A percentile compares a stretch with the other conserved stretches of the same genome.
phyloP scores from a whole-genome alignment of 2,113 vertebrate species.

The Promerops cafer region DNA sequence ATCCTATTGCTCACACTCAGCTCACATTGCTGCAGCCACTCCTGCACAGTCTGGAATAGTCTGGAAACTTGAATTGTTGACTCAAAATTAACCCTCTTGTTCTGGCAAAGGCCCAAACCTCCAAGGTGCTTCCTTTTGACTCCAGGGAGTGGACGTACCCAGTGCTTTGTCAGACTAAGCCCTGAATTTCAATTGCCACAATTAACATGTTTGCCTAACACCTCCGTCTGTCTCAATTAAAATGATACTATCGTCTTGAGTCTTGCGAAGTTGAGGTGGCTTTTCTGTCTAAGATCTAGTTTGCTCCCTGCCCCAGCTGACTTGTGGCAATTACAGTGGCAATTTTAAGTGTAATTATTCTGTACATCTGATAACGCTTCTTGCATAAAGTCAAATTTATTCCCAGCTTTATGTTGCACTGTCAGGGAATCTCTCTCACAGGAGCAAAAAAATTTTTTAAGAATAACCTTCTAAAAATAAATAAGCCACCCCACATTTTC shows the following conservation, averaged over 20 bases:
- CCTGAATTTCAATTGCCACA: constrained; percentile 19
- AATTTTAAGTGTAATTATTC: constrained; percentile 22
- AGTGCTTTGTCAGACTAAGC: constrained; percentile 27
- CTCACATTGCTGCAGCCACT: background rate
- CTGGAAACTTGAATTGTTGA: constrained; percentile 28
- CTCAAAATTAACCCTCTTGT: constrained; percentile 16
- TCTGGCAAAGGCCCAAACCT: constrained; percentile 35
- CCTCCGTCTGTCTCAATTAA: constrained; percentile 53
- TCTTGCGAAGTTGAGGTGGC: background rate
- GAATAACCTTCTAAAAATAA: background rate
- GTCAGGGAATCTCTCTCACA: background rate
- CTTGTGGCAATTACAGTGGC: constrained; percentile 33
- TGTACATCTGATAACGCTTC: background rate
- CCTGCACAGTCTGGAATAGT: background rate
- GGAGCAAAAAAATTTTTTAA: background rate
- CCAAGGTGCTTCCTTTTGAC: constrained; percentile 51
- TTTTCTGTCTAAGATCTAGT: constrained; percentile 28
- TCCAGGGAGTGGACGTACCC: constrained; percentile 12
- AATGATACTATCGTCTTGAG: constrained; percentile 49
- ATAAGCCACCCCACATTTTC: background rate
- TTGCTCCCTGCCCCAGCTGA: background rate
- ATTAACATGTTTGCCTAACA: constrained; percentile 51
- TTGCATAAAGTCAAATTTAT: background rate
- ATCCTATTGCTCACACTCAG: background rate
- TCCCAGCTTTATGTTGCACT: background rate